phyloP scores from a whole-genome alignment of 2,113 vertebrate species.

The Melanerpes formicivorus region DNA sequence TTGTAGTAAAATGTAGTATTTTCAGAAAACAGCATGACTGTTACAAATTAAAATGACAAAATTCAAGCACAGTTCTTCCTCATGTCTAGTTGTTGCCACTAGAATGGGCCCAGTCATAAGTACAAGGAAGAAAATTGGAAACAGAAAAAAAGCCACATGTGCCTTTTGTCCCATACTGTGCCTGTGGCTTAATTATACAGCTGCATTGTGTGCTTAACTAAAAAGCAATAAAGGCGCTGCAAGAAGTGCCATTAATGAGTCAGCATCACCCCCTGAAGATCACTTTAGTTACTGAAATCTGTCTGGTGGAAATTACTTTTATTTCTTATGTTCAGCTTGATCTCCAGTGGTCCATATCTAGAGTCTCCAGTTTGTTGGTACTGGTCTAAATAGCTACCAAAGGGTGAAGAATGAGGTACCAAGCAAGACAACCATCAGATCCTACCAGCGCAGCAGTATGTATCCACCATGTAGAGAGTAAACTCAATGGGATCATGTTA shows the following conservation, averaged over 20 bases:
- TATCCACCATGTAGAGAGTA: not conserved
- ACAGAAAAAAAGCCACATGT: not conserved
- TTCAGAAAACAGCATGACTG: not conserved
- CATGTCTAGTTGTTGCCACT: not conserved
- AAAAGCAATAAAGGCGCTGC: constrained; percentile 13
- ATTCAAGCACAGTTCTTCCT: not conserved
- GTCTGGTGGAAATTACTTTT: not conserved
- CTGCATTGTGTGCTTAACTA: not conserved
- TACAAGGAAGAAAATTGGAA: constrained; percentile 12
- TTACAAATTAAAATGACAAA: not conserved
- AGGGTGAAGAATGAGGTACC: not conserved
- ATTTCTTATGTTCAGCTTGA: not conserved
- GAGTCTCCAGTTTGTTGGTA: not conserved
- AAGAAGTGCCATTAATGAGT: not conserved
- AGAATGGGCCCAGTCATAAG: not conserved
- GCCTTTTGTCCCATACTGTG: not conserved
- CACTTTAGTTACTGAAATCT: not conserved
- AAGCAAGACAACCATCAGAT: not conserved
- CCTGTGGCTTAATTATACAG: constrained; percentile 14
- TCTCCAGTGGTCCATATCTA: not conserved
- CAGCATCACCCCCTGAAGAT: constrained; percentile 20
- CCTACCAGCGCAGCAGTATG: not conserved
- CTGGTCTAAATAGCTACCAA: not conserved
- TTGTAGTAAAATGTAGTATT: not conserved
- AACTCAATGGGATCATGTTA: not conserved